phyloP scores from a whole-genome alignment of 2,888 invertebrate genomes.

The Diloba caeruleocephala region DNA sequence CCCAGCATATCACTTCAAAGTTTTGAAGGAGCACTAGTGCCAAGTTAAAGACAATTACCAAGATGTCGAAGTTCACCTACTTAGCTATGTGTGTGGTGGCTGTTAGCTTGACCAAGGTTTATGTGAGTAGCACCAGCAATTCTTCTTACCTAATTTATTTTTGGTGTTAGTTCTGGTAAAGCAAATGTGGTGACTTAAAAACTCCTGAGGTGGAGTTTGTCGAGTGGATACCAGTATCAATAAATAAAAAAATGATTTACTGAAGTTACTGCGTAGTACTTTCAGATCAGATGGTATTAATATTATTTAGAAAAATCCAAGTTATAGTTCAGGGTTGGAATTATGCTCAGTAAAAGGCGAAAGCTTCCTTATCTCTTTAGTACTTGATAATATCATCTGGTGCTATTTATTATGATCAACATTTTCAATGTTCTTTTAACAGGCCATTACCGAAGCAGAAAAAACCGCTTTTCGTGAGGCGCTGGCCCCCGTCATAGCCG shows the following conservation, averaged over 20 bases:
- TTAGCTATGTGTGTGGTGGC: conserved; percentile 41
- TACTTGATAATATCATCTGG: not conserved
- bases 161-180: too few species aligned
- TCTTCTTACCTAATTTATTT: not conserved
- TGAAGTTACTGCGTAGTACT: too few species aligned
- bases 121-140: conserved; percentile 39
- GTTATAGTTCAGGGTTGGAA: too few species aligned
- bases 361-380: too few species aligned
- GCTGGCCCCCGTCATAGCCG: conserved; percentile 38
- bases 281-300: too few species aligned
- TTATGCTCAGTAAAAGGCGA: too few species aligned
- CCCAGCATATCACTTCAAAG: conserved; percentile 28
- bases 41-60: conserved; percentile 19
- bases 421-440: not conserved
- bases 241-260: too few species aligned
- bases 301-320: too few species aligned
- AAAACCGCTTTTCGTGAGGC: conserved; percentile 27
- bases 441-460: conserved; percentile 52
- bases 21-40: conserved; percentile 26
- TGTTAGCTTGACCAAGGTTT: conserved; percentile 41
- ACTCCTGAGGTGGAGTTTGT: too few species aligned
- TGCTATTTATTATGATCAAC: not conserved
- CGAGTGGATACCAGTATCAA: too few species aligned
- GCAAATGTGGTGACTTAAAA: too few species aligned
- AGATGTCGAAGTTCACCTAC: conserved; percentile 46